phyloP scores from a whole-genome alignment of 2,888 invertebrate species.

The Pecten maximus region DNA sequence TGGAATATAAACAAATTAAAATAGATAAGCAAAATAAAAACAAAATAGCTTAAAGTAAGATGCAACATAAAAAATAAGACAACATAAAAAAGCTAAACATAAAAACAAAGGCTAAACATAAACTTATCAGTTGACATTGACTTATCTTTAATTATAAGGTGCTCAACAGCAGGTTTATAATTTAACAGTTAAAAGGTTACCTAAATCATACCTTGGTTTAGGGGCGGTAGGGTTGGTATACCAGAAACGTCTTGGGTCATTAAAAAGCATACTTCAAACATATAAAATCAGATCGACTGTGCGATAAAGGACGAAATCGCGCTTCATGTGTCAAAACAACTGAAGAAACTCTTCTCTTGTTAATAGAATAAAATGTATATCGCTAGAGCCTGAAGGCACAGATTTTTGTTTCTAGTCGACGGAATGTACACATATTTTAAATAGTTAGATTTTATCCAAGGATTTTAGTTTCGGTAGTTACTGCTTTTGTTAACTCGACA shows the following conservation, averaged over 20 bases:
- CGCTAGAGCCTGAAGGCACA: neutral
- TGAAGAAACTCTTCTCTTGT: neutral
- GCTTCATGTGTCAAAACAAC: constrained; percentile 21
- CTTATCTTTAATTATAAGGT: neutral
- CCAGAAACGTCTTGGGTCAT: neutral
- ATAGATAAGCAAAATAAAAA: too few species aligned
- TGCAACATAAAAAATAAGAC: too few species aligned
- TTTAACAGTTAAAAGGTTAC: neutral
- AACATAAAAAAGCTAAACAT: too few species aligned
- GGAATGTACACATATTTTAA: neutral
- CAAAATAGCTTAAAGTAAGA: too few species aligned
- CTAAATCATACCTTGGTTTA: neutral
- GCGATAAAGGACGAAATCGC: neutral
- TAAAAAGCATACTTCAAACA: constrained; percentile 29
- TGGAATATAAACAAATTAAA: too few species aligned
- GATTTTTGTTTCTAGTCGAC: neutral
- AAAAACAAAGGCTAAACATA: neutral
- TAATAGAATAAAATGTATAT: constrained; percentile 21
- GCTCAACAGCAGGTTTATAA: neutral
- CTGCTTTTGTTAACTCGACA: neutral
- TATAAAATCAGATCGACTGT: neutral
- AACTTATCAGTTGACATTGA: neutral
- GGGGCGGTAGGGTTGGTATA: constrained; percentile 18
- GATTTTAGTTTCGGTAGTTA: neutral
- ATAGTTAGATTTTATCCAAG: neutral